Evolutionary conservation across 2,113 vertebrate genomes (phyloP).

Genomic region (Corythaeola cristata): DNA sequence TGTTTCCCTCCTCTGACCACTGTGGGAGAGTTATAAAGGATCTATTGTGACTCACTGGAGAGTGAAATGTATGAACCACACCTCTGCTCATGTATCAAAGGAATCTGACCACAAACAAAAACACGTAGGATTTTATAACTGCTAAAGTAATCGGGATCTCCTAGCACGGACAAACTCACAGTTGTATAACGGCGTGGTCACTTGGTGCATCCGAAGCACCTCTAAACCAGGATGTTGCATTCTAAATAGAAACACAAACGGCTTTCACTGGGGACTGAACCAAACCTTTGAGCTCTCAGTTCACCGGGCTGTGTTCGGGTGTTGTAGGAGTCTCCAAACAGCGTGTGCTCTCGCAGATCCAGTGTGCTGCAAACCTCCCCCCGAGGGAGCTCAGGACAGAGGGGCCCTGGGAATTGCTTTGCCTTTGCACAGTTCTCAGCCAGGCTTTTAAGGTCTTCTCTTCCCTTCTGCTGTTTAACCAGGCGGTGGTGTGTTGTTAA

Average conservation of each 20-base stretch:
- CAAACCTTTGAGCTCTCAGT: not conserved
- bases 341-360: not conserved
- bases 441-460: not conserved
- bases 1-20: not conserved
- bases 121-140: not conserved
- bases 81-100: not conserved
- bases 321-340: not conserved
- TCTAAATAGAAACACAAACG: not conserved
- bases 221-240: not conserved
- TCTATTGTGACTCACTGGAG: not conserved
- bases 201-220: not conserved
- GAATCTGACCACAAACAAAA: not conserved
- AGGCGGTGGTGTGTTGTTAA: not conserved
- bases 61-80: not conserved
- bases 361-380: not conserved
- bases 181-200: accelerated
- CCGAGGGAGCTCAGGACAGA: not conserved
- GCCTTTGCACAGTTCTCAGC: not conserved
- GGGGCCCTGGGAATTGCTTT: not conserved
- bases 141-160: not conserved
- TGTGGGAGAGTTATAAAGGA: not conserved
- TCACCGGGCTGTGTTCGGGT: not conserved
- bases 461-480: not conserved
- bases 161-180: not conserved
- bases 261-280: not conserved